A percentile compares a stretch with the other conserved stretches of the same genome.
These are phyloP conservation scores for Drosophila ustulata DNA, from an alignment of 2,888 invertebrate species.

Conservation along the genomic window DNA sequence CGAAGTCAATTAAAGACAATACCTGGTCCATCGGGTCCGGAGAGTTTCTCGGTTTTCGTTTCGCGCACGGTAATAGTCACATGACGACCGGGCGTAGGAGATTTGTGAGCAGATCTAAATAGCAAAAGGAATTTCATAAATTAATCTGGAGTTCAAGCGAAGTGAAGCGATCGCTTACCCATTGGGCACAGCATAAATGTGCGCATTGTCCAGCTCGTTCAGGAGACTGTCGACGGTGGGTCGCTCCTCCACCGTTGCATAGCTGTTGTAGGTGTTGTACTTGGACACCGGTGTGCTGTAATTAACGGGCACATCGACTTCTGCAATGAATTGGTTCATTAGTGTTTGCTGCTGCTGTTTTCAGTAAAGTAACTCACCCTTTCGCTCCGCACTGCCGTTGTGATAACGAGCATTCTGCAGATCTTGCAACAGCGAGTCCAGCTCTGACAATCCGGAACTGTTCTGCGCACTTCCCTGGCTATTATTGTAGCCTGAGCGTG, in stretches of 20 bases:
- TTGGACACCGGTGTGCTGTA: conserved; percentile 85
- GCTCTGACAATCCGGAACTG: conserved; percentile 91
- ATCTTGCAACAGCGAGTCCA: conserved; percentile 96
- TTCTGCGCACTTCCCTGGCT: conserved; percentile 50
- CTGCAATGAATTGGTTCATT: conserved; percentile 46
- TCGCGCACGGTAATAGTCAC: conserved; percentile 87
- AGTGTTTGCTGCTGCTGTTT: too few relatives aligned
- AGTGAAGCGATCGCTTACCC: conserved; percentile 86
- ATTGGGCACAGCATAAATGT: conserved; percentile 89
- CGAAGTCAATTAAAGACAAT: conserved; percentile 7
- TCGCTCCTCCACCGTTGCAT: conserved; percentile 85
- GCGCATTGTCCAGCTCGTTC: conserved; percentile 90
- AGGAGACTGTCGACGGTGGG: conserved; percentile 95
- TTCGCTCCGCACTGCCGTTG: conserved; percentile 83
- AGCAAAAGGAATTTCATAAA: neutral
- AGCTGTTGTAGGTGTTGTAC: conserved; percentile 82
- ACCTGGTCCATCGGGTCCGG: conserved; percentile 84
- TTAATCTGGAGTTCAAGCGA: neutral
- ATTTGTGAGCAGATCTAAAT: conserved; percentile 76
- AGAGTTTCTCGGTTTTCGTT: conserved; percentile 87
- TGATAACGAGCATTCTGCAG: conserved; percentile 92
- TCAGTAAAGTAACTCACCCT: conserved; percentile 81
- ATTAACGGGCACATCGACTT: conserved; percentile 77
- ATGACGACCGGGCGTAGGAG: conserved; percentile 85
- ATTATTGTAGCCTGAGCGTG: conserved; percentile 67